Evolutionary conservation across 2,113 vertebrate species (phyloP).

Genomic region (Mesoclemmys tuberculata): DNA sequence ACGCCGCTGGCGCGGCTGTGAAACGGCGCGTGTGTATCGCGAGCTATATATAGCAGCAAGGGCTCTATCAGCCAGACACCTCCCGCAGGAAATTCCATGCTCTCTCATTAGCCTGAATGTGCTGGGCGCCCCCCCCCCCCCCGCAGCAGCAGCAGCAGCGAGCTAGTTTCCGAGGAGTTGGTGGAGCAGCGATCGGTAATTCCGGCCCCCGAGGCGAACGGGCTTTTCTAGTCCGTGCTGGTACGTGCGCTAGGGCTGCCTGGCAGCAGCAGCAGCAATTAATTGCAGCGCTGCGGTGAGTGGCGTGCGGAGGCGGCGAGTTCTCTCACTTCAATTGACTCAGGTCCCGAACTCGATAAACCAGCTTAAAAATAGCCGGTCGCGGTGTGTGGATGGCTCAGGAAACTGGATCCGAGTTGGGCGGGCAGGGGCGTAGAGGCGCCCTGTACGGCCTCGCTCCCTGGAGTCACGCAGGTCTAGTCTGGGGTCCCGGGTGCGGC

Average conservation of each 20-base stretch:
- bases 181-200: not conserved
- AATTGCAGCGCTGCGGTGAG: not conserved
- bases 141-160: not conserved
- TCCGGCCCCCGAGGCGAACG: not conserved
- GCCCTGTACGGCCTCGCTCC: not conserved
- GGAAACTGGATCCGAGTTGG: not conserved
- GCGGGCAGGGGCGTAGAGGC: not conserved
- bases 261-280: not conserved
- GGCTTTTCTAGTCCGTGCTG: rapidly evolving
- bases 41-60: constrained; percentile 35
- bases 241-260: not conserved
- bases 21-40: constrained; percentile 22
- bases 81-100: constrained; percentile 58
- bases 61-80: constrained; percentile 43
- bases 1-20: constrained; percentile 53
- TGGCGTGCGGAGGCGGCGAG: not conserved
- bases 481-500: too few relatives aligned
- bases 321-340: not conserved
- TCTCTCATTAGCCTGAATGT: not conserved
- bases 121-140: not conserved
- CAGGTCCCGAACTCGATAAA: not conserved
- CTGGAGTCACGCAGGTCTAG: not conserved
- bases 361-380: not conserved
- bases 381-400: not conserved
- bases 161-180: not conserved